Percentiles rank a stretch among this genome's conserved stretches.
These are phyloP conservation scores for Microplitis demolitor DNA, from an alignment of 1,140 invertebrate genomes.

Conservation along the genomic window DNA sequence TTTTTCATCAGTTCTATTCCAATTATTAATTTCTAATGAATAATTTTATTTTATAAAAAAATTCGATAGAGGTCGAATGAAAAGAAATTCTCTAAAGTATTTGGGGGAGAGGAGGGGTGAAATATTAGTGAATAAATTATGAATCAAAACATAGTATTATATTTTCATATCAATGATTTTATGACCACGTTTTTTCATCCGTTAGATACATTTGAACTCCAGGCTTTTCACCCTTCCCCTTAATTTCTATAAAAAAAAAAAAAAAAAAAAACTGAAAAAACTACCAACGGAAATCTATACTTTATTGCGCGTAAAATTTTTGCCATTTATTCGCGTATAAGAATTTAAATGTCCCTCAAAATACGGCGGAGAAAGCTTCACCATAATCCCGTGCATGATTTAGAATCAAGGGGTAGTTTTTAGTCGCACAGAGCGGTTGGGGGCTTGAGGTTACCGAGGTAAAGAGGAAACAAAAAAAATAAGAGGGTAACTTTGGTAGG, in stretches of 20 bases:
- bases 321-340: slow-evolving; percentile 64
- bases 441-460: slow-evolving; percentile 1
- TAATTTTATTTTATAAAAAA: no score
- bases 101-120: neutral
- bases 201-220: neutral
- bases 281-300: slow-evolving; percentile 57
- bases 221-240: neutral
- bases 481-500: slow-evolving; percentile 24
- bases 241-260: neutral
- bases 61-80: no score
- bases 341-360: slow-evolving; percentile 61
- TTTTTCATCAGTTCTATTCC: no score
- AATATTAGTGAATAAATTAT: slow-evolving; percentile 1
- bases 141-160: slow-evolving; percentile 31
- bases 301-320: slow-evolving; percentile 64
- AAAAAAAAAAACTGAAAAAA: neutral
- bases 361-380: slow-evolving; percentile 28
- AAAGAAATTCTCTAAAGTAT: no score
- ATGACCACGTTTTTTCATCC: slow-evolving; percentile 56
- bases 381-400: slow-evolving; percentile 55
- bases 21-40: no score
- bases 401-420: slow-evolving; percentile 45
- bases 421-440: slow-evolving; percentile 16
- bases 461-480: slow-evolving; percentile 21
- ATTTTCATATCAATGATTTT: slow-evolving; percentile 65